Conservation (phyloP, 2,888 invertebrate genomes). For the Perizoma affinitatum region DNA sequence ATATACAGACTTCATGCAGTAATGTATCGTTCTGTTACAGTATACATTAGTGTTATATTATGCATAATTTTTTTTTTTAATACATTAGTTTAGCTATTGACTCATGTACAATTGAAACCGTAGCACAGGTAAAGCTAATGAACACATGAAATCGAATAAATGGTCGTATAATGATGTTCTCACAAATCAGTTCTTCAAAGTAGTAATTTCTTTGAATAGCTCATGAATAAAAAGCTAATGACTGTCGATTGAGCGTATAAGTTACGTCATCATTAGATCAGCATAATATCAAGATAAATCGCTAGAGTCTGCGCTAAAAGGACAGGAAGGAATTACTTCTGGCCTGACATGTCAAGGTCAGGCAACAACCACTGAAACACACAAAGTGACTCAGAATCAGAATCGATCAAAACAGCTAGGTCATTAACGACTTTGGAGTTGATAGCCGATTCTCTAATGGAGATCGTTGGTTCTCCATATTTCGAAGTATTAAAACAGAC, state of each 20-base stretch:
- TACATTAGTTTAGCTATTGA: no score
- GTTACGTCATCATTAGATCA: conserved; percentile 31
- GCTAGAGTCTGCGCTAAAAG: conserved; percentile 23
- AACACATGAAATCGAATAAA: not conserved
- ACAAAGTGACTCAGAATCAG: not conserved
- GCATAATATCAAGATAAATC: conserved; percentile 28
- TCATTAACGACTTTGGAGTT: no score
- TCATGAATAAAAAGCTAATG: conserved; percentile 25
- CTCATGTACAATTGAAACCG: not conserved
- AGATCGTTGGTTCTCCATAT: no score
- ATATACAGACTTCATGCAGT: no score
- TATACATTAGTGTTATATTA: no score
- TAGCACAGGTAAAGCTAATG: not conserved
- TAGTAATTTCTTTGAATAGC: conserved; percentile 20
- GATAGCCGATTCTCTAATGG: no score
- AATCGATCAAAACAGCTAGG: not conserved
- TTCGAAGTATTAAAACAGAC: no score
- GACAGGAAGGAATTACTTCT: conserved; percentile 34
- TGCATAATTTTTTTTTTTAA: no score
- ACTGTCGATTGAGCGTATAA: conserved; percentile 23
- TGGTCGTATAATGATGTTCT: conserved; percentile 5
- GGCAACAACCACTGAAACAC: not conserved
- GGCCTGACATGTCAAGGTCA: conserved; percentile 24
- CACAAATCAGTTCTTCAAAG: conserved; percentile 16
- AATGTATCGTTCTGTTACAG: no score